Evolutionary conservation across 2,888 invertebrate species (phyloP).

Genomic region (Notodonta ziczac): DNA sequence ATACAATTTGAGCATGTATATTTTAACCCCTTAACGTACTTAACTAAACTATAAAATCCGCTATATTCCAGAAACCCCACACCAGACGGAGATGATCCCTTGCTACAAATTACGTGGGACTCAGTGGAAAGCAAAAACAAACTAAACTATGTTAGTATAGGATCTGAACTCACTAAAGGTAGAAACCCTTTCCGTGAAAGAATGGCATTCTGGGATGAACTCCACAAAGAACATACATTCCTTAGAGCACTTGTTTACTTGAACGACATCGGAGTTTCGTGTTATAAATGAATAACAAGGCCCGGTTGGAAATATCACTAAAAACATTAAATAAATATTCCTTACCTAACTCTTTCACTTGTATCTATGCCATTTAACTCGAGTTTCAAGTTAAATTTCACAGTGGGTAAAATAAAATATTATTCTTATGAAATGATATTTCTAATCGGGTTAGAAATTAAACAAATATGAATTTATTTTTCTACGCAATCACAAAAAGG

Average conservation of each 20-base stretch:
- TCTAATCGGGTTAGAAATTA: not conserved
- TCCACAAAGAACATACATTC: slow-evolving; percentile 64
- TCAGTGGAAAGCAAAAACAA: slow-evolving; percentile 65
- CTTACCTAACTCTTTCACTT: no score
- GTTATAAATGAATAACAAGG: slow-evolving; percentile 34
- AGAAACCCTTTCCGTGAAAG: slow-evolving; percentile 73
- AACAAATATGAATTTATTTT: not conserved
- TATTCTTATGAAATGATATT: not conserved
- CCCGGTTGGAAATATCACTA: not conserved
- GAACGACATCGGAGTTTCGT: slow-evolving; percentile 64
- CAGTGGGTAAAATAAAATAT: no score
- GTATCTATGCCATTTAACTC: no score
- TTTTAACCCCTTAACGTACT: not conserved
- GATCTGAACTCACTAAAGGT: slow-evolving; percentile 71
- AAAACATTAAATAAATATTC: no score
- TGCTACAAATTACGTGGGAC: slow-evolving; percentile 74
- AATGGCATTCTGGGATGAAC: slow-evolving; percentile 76
- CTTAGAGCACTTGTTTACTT: slow-evolving; percentile 64
- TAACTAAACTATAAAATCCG: not conserved
- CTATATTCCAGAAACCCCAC: slow-evolving; percentile 71
- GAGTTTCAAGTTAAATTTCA: no score
- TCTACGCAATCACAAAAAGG: not conserved
- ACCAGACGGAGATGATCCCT: slow-evolving; percentile 65
- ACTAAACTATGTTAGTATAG: slow-evolving; percentile 73
- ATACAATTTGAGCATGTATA: no score